These are phyloP conservation scores for Syngnathus rostellatus DNA, from an alignment of 2,797 vertebrate species.

Conservation along the genomic window DNA sequence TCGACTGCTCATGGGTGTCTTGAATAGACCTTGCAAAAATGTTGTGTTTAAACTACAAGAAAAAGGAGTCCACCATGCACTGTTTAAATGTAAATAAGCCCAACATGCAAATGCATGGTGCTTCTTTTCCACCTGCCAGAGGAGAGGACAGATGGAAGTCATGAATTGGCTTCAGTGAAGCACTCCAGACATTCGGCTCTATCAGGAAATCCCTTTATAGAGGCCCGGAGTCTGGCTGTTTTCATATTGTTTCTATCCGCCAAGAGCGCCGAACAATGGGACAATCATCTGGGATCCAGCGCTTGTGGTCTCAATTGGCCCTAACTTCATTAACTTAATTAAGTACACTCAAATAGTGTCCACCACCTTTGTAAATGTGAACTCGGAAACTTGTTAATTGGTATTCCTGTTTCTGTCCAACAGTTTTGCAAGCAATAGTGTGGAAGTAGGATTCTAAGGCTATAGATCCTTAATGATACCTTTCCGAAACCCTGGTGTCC, in stretches of 20 bases:
- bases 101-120: conserved; percentile 41
- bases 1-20: too few species aligned
- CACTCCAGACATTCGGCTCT: conserved; percentile 45
- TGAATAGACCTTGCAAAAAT: background rate
- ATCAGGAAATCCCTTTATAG: conserved; percentile 52
- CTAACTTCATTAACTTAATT: conserved; percentile 14
- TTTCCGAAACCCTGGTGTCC: conserved; percentile 35
- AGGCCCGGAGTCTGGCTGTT: conserved; percentile 34
- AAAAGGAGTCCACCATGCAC: conserved; percentile 1
- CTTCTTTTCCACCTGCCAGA: conserved; percentile 51
- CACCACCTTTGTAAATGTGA: background rate
- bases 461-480: conserved; percentile 45
- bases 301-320: conserved; percentile 8
- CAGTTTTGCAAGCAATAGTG: conserved; percentile 9
- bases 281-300: background rate
- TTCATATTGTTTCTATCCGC: conserved; percentile 44
- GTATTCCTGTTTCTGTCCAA: background rate
- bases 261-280: conserved; percentile 19
- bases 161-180: conserved; percentile 52
- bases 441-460: conserved; percentile 14
- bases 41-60: background rate
- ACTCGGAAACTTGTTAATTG: background rate
- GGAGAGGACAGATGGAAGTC: conserved; percentile 62
- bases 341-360: conserved; percentile 1
- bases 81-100: conserved; percentile 30